Conservation (phyloP, 2,888 invertebrate genomes). For the Lamellibrachia columna region DNA sequence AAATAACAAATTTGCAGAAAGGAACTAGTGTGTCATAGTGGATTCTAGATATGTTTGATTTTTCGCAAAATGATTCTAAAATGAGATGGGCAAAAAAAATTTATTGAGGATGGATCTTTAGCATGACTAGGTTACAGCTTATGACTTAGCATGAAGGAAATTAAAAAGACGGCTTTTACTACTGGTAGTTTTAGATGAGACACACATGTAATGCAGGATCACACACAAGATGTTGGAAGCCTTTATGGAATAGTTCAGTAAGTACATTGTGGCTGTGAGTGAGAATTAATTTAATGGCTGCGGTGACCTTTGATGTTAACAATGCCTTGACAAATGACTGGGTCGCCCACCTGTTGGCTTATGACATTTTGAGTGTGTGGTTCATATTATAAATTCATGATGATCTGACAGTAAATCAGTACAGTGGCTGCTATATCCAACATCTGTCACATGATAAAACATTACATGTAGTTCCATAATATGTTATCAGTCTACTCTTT, state of each 20-base stretch:
- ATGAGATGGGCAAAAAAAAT: too few relatives aligned
- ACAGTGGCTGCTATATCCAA: background rate
- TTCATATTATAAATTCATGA: constrained; percentile 6
- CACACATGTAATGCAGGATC: background rate
- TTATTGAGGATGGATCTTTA: too few relatives aligned
- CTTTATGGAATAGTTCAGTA: background rate
- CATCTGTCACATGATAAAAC: background rate
- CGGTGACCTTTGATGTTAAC: background rate
- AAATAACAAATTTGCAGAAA: too few relatives aligned
- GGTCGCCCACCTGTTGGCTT: background rate
- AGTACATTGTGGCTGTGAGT: background rate
- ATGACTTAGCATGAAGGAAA: too few relatives aligned
- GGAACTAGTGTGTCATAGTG: too few relatives aligned
- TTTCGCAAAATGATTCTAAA: too few relatives aligned
- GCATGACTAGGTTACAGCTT: too few relatives aligned
- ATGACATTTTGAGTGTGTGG: background rate
- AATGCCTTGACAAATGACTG: background rate
- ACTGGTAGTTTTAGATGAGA: too few relatives aligned
- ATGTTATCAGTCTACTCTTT: background rate
- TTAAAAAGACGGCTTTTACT: too few relatives aligned
- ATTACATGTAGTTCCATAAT: background rate
- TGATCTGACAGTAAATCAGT: background rate
- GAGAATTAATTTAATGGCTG: background rate
- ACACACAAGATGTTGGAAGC: background rate
- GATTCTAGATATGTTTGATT: too few relatives aligned